Base-by-base conservation (phyloP, 1,140 invertebrate species). In the Cotesia glomerata region DNA sequence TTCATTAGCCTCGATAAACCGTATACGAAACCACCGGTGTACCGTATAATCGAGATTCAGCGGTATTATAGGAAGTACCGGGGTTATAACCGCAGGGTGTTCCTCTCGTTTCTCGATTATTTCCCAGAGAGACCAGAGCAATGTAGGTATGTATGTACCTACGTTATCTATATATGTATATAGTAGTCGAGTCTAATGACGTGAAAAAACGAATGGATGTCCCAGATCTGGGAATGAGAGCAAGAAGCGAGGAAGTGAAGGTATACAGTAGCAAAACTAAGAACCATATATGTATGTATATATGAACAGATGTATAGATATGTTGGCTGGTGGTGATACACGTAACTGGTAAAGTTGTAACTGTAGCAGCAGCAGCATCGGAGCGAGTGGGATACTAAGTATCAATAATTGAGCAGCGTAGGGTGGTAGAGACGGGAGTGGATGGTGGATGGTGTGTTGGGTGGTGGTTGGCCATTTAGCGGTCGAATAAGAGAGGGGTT, bases 401-500 rank as follows among this genome's bases (percentile, higher is more conserved):
- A 86, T 86, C 80, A 85, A 86, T 86, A 85, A 86, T 86, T 86
- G 82, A 86, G 81, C 81, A 81, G 76, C 75, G 80, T 80, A 58
- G 78, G 81, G 81, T 81, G 81, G 79, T 68, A 68, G 45, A 58
- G 45, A 58, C 36, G 67, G 63, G 66, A 61, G 71, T 71, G 61
- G 81, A 78, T 76, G 79, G 82, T 16, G 26, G 59, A 18, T 61
- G 49, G 45, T 69, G 56, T 45, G 51, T 62, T 56, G 67, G 66
- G 71, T 71, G 67, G 66, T 71, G 81, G 78, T 77, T 80, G 82
- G 79, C 79, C 81, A 85, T 86, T 86, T 86, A 86, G 84, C 78
- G 83, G 83, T 84, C 79, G 81, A 77, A 74, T 74, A 79, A 77
- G 74, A 65, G 69, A 72, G 65, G 63, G 66, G 68, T 76, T 67